phyloP scores from a whole-genome alignment of 1,140 invertebrate species.

The Daktulosphaira vitifoliae region DNA sequence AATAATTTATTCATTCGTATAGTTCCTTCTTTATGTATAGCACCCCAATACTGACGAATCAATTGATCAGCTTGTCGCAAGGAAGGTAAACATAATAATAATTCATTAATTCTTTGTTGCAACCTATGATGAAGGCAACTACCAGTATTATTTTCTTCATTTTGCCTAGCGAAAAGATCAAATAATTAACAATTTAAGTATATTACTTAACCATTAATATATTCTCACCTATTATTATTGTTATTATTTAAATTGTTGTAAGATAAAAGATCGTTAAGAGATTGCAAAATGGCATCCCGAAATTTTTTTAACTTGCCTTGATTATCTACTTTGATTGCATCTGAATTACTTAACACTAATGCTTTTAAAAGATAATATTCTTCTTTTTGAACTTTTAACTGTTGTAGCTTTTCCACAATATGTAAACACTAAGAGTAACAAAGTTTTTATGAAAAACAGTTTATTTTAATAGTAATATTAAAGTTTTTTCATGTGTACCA shows the following conservation, averaged over 20 bases:
- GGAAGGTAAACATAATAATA: constrained; percentile 79
- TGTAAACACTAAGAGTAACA: constrained; percentile 62
- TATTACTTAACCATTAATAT: too few relatives aligned
- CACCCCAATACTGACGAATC: constrained; percentile 81
- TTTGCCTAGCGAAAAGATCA: constrained; percentile 45
- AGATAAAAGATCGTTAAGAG: not conserved
- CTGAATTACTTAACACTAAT: constrained; percentile 82
- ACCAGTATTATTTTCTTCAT: too few relatives aligned
- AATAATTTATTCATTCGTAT: constrained; percentile 95
- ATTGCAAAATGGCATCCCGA: constrained; percentile 60
- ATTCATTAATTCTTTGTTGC: constrained; percentile 42
- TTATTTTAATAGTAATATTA: too few relatives aligned
- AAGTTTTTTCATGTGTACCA: constrained; percentile 46
- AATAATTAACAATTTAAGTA: too few relatives aligned
- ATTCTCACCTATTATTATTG: too few relatives aligned
- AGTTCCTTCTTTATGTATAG: constrained; percentile 74
- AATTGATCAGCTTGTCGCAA: constrained; percentile 81
- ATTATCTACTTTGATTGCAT: constrained; percentile 49
- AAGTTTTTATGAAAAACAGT: not conserved
- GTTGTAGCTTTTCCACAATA: constrained; percentile 77
- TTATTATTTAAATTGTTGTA: too few relatives aligned
- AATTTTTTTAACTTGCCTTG: constrained; percentile 60
- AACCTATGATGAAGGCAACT: too few relatives aligned
- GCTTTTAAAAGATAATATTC: constrained; percentile 91
- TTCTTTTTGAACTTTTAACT: constrained; percentile 70